Conservation (phyloP, 2,797 vertebrate species). For the Sebastes itinus region DNA sequence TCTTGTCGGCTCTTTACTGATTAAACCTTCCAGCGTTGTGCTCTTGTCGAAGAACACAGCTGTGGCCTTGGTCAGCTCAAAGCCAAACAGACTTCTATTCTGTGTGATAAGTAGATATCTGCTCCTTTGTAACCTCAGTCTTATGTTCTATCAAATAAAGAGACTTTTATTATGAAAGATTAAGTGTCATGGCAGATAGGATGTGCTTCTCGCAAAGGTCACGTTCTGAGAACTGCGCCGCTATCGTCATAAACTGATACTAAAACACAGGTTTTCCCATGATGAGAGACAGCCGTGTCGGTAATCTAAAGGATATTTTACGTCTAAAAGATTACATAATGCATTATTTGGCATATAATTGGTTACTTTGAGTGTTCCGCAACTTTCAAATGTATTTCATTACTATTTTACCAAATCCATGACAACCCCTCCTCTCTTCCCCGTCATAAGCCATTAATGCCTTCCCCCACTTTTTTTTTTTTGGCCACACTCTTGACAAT, state of each 20-base stretch:
- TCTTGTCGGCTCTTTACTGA: background rate
- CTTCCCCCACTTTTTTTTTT: background rate
- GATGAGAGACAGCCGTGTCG: background rate
- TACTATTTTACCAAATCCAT: background rate
- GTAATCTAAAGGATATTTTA: background rate
- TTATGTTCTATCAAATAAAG: background rate
- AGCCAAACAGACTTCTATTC: slow-evolving; percentile 20
- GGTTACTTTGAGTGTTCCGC: background rate
- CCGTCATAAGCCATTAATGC: background rate
- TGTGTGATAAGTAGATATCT: slow-evolving; percentile 10
- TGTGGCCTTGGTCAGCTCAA: slow-evolving; percentile 14
- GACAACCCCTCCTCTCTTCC: background rate
- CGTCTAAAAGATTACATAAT: background rate
- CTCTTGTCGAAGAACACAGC: slow-evolving; percentile 9
- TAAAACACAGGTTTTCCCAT: background rate
- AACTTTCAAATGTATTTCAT: background rate
- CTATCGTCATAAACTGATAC: background rate
- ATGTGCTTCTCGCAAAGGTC: slow-evolving; percentile 22
- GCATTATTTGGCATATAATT: background rate
- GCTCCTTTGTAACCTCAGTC: slow-evolving; percentile 1
- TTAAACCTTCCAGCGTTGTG: background rate
- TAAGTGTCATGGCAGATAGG: background rate
- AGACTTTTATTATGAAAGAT: slow-evolving; percentile 3
- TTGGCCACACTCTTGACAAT: slow-evolving; percentile 49
- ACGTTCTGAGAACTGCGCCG: background rate